phyloP scores from a whole-genome alignment of 2,113 vertebrate genomes.

The Strix uralensis region DNA sequence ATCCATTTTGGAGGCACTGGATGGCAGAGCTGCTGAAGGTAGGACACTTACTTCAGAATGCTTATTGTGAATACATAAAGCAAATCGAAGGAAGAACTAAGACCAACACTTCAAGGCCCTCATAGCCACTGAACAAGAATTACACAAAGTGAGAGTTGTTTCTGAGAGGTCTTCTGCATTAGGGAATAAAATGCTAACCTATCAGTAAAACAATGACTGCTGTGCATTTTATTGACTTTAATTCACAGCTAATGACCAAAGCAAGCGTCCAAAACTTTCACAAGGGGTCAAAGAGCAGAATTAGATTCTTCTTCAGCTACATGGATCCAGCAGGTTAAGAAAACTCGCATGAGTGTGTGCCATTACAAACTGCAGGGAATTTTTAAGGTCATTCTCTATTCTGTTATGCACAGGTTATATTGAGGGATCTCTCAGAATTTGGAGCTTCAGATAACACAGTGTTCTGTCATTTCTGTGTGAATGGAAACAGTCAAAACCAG shows the following conservation, averaged over 20 bases:
- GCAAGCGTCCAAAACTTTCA: neutral
- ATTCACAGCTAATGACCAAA: neutral
- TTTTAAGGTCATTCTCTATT: neutral
- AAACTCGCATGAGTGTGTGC: neutral
- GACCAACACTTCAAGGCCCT: neutral
- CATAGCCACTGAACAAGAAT: neutral
- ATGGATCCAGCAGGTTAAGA: neutral
- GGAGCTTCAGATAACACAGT: neutral
- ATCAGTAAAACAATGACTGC: neutral
- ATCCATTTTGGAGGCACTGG: neutral
- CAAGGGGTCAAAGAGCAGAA: neutral
- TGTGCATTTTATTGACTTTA: neutral
- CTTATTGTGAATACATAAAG: neutral
- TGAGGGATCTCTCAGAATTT: neutral
- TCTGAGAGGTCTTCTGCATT: neutral
- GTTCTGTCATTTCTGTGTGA: neutral
- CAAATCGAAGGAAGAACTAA: neutral
- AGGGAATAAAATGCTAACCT: neutral
- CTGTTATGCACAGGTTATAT: neutral
- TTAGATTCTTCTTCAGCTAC: neutral
- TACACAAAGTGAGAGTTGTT: neutral
- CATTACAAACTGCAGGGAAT: neutral
- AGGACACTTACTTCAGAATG: neutral
- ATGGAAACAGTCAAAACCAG: neutral
- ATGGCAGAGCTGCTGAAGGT: neutral